These are phyloP conservation scores for human (Homo sapiens) DNA, from an alignment of 2,113 vertebrate genomes.

Conservation along the genomic window DNA sequence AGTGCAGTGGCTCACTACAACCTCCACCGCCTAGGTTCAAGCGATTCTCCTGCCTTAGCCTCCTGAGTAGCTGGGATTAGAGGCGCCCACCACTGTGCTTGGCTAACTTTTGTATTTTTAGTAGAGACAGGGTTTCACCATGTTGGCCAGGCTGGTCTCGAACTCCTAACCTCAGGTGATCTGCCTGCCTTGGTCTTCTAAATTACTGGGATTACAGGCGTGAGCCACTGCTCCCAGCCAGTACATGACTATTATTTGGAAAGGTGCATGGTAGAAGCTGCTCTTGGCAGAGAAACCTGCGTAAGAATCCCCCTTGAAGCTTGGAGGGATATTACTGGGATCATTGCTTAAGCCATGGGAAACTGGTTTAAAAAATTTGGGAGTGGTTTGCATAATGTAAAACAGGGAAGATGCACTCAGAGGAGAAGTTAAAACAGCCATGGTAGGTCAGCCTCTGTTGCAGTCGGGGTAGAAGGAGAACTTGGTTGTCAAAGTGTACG, in stretches of 20 bases:
- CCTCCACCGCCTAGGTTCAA: too few relatives aligned
- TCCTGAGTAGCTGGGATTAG: too few relatives aligned
- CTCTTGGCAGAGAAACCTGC: neutral
- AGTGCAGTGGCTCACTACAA: too few relatives aligned
- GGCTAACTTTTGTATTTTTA: too few relatives aligned
- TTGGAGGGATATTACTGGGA: neutral
- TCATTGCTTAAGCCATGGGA: constrained; percentile 28
- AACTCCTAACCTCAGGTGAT: too few relatives aligned
- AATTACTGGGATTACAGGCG: too few relatives aligned
- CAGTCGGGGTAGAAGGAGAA: neutral
- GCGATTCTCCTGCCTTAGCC: too few relatives aligned
- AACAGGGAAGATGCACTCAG: constrained; percentile 61
- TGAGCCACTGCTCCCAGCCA: too few relatives aligned
- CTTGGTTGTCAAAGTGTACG: neutral
- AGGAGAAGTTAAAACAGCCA: constrained; percentile 57
- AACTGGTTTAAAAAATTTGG: constrained; percentile 29
- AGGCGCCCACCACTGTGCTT: accelerated
- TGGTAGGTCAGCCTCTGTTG: neutral
- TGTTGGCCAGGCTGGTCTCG: too few relatives aligned
- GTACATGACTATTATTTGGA: neutral
- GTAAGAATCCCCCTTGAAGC: neutral
- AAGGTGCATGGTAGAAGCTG: too few relatives aligned
- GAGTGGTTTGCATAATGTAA: constrained; percentile 60
- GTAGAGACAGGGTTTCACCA: too few relatives aligned
- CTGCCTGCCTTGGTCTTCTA: too few relatives aligned